Evolutionary conservation across 1,140 invertebrate species (phyloP).

Genomic region (Drosophila yakuba): DNA sequence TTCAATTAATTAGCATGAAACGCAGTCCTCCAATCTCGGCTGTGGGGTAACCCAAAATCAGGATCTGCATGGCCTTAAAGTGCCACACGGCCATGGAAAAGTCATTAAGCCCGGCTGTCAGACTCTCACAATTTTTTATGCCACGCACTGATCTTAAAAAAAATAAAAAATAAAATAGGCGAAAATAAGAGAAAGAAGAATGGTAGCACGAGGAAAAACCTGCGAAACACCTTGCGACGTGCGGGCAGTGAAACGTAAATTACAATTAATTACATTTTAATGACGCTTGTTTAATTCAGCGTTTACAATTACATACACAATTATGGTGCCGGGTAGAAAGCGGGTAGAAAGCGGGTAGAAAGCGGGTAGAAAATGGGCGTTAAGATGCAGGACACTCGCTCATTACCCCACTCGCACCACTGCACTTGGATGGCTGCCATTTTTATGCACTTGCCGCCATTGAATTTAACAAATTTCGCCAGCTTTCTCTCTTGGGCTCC

Average conservation of each 20-base stretch:
- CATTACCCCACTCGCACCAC: conserved; percentile 54
- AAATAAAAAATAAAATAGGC: neutral
- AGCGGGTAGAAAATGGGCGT: neutral
- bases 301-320: conserved; percentile 84
- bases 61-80: conserved; percentile 9
- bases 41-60: conserved; percentile 7
- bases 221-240: conserved; percentile 66
- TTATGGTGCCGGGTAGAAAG: conserved; percentile 49
- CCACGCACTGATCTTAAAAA: conserved; percentile 63
- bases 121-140: conserved; percentile 48
- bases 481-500: conserved; percentile 15
- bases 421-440: conserved; percentile 57
- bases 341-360: too few relatives aligned
- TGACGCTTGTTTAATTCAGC: conserved; percentile 84
- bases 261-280: conserved; percentile 84
- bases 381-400: conserved; percentile 53
- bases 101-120: conserved; percentile 47
- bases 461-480: conserved; percentile 76
- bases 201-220: conserved; percentile 3
- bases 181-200: neutral
- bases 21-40: conserved; percentile 11
- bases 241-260: conserved; percentile 71
- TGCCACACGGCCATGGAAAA: conserved; percentile 38
- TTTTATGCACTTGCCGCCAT: conserved; percentile 70
- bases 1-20: conserved; percentile 74